Evolutionary conservation across 2,113 vertebrate species (phyloP).

Genomic region (Stercorarius parasiticus): DNA sequence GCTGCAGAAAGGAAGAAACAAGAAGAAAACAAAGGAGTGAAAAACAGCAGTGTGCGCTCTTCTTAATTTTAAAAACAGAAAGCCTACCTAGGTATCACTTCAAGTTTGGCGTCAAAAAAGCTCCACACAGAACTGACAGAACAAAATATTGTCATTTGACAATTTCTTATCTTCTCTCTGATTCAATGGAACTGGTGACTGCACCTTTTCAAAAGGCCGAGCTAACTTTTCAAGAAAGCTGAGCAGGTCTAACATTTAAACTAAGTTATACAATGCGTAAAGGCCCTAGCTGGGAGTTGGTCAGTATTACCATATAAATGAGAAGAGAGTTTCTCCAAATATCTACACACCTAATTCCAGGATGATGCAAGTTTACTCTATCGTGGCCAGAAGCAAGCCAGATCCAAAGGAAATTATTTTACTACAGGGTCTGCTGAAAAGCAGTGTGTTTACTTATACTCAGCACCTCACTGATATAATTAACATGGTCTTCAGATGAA

Average conservation of each 20-base stretch:
- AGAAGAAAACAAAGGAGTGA: background rate
- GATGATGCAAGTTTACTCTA: background rate
- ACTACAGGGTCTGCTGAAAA: background rate
- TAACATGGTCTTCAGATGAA: background rate
- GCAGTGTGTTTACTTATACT: background rate
- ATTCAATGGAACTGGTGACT: background rate
- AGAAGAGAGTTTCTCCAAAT: background rate
- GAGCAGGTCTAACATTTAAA: background rate
- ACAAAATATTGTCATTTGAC: background rate
- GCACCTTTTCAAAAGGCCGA: background rate
- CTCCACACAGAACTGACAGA: background rate
- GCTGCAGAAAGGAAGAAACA: background rate
- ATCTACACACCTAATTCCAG: background rate
- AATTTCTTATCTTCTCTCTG: background rate
- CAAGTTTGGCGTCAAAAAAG: background rate
- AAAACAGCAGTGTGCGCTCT: fast-evolving
- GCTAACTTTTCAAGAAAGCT: background rate
- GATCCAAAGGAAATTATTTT: background rate
- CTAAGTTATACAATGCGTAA: background rate
- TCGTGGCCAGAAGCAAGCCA: background rate
- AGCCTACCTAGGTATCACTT: background rate
- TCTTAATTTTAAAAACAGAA: background rate
- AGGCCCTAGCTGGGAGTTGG: background rate
- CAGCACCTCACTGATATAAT: background rate
- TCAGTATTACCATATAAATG: background rate